Evolutionary conservation across 2,888 invertebrate species (phyloP), one percentile per base, ranked within the genome.

Genomic region (Epinotia demarniana): DNA sequence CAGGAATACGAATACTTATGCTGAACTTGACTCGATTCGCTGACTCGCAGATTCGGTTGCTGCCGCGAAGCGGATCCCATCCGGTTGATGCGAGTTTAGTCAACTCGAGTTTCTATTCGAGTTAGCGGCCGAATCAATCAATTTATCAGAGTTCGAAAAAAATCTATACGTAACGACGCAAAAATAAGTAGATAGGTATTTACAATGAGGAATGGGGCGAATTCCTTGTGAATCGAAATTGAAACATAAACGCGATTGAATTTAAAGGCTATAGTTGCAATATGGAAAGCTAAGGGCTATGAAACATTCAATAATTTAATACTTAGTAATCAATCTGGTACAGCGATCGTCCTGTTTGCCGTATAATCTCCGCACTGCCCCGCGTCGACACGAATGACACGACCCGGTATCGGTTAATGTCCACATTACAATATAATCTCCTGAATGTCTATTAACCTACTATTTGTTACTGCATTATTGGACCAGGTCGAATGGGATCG

Each of bases 331-430:
- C 87, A 87, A 89, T 88, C 80, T 82, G 83, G 82, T 82, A 84
- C 86, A 85, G 82, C 84, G 84, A 91, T 90, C 88, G 88, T 89
- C 88, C 87, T 91, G 88, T 92, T 92, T 92, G 89, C 86, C 80
- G 85, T 90, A 87, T 92, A 93, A 93, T 92, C 92, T 90, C 89
- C 80, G 80, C 85, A 81, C 81, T 83, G 84, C 82, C 81, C 82
- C 83, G 79, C 82, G 83, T 84, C 84, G 90, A 89, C 93, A 93
- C 93, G 93, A 89, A 86, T 87, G 90, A 89, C 93, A 93, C 93
- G 93, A 89, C 86, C 87, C 82, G 87, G 89, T 84, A 90, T 91
- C 90, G 8, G 91, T 84, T 86, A 89, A 89, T 84, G 78, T 79
- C 68, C 79, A 78, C 79, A 33, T 67, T 61, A 73, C 68, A 23